phyloP scores from a whole-genome alignment of 2,797 vertebrate species.

The Propithecus deckenii region DNA sequence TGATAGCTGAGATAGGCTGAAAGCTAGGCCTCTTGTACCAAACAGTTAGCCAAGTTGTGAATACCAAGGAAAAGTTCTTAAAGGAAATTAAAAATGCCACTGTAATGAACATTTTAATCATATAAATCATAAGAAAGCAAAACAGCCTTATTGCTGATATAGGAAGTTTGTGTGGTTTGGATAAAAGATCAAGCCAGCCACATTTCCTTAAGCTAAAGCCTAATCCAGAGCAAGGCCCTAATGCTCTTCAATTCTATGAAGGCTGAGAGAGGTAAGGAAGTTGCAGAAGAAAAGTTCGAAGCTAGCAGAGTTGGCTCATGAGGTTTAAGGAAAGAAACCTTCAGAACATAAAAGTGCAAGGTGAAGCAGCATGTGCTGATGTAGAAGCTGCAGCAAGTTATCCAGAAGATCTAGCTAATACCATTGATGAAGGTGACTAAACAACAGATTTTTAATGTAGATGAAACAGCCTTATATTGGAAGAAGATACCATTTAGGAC shows the following conservation, averaged over 20 bases:
- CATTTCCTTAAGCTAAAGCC: neutral
- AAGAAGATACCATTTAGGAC: neutral
- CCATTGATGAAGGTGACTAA: neutral
- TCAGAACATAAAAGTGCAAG: neutral
- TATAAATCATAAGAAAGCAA: neutral
- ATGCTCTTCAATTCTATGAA: neutral
- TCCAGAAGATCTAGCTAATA: neutral
- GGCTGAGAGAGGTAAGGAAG: neutral
- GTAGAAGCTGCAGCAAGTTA: neutral
- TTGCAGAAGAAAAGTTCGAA: neutral
- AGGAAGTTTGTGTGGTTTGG: neutral
- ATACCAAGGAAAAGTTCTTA: neutral
- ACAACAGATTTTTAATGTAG: neutral
- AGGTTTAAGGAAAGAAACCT: neutral
- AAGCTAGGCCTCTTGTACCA: neutral
- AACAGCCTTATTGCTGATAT: neutral
- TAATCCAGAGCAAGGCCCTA: neutral
- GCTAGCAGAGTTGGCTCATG: neutral
- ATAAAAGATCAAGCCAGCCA: neutral
- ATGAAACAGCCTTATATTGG: neutral
- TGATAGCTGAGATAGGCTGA: neutral
- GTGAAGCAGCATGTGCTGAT: neutral
- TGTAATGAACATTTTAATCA: neutral
- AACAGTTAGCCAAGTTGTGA: neutral
- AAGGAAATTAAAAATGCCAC: neutral